Conservation (phyloP, 2,888 invertebrate species). For the Oegoconia quadripuncta region DNA sequence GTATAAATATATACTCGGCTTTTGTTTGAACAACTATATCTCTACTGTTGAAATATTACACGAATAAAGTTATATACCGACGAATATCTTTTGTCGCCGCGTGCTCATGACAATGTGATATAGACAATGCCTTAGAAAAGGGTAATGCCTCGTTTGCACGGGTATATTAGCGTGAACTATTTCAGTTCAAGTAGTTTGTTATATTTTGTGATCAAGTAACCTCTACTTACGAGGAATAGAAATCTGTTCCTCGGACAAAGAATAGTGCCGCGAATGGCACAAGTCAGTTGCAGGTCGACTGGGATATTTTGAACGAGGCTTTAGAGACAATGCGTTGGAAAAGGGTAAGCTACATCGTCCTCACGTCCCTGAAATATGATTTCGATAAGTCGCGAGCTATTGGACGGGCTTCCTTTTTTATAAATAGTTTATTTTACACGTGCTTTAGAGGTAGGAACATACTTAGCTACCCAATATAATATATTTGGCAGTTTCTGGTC, state of each 20-base stretch:
- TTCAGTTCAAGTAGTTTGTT: not conserved
- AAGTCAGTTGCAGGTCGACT: not conserved
- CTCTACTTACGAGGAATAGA: no score
- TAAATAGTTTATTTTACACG: slow-evolving; percentile 63
- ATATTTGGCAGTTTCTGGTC: no score
- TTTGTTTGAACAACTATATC: slow-evolving; percentile 35
- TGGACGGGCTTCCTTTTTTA: slow-evolving; percentile 63
- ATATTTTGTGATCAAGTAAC: not conserved
- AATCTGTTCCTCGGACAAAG: not conserved
- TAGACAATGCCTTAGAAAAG: slow-evolving; percentile 73
- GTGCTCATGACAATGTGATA: slow-evolving; percentile 75
- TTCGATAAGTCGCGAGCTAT: slow-evolving; percentile 74
- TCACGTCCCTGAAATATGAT: slow-evolving; percentile 76
- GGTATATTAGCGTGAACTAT: slow-evolving; percentile 17
- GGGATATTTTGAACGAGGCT: slow-evolving; percentile 44
- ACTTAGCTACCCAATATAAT: not conserved
- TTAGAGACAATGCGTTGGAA: slow-evolving; percentile 59
- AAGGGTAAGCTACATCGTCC: slow-evolving; percentile 68
- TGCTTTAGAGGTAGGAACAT: not conserved
- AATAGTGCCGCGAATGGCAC: not conserved
- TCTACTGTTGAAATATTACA: slow-evolving; percentile 59
- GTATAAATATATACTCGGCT: slow-evolving; percentile 8
- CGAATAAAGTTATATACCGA: slow-evolving; percentile 69
- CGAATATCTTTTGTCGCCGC: slow-evolving; percentile 72
- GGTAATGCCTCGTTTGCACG: slow-evolving; percentile 57